Base-by-base conservation (phyloP, 2,113 vertebrate species). In the Ameiurus melas region DNA sequence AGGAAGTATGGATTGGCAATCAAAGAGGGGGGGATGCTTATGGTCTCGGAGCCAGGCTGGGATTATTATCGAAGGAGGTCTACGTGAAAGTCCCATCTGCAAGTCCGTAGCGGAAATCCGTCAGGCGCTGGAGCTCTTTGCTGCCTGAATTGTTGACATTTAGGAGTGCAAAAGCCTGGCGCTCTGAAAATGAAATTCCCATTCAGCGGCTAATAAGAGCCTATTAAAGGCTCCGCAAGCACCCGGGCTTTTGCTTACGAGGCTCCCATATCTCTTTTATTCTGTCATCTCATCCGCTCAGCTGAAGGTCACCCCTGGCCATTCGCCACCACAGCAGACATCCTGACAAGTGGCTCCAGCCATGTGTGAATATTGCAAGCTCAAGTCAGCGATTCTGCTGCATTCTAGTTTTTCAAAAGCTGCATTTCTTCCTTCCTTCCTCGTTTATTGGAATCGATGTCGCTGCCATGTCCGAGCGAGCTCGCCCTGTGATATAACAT, bases 251-350 rank as follows among this genome's bases (percentile, higher is more conserved):
- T 85, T 66, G 85, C 85, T 91, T 51, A 88, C 85, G 27, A 89
- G 64, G 86, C 86, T 71, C 80, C 78, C 33, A 64, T 88, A 90
- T 90, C 89, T 89, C 83, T 91, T 86, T 82, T 86, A 83, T 89
- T 70, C 83, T 85, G 79, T 85, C 86, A 53, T 80, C 88, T 87
- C 83, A 87, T 83, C 78, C 77, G 62, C 22, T 43, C 57, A 22
- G 78, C 89, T 94, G 93, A 95, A 94, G 93, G 94, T 94, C 93
- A 94, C 75, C 90, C 86, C 88, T 47, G 89, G 89, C 89, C 91
- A 91, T 91, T 93, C 87, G 90, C 93, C 94, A 92, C 93, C 92
- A 89, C 93, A 92, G 92, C 93, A 93, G 92, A 92, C 90, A 91
- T 83, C 84, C 88, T 92, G 91, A 93, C 92, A 91, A 91, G 85